Evolutionary conservation across 2,113 vertebrate genomes (phyloP).

Genomic region (Ciconia maguari): DNA sequence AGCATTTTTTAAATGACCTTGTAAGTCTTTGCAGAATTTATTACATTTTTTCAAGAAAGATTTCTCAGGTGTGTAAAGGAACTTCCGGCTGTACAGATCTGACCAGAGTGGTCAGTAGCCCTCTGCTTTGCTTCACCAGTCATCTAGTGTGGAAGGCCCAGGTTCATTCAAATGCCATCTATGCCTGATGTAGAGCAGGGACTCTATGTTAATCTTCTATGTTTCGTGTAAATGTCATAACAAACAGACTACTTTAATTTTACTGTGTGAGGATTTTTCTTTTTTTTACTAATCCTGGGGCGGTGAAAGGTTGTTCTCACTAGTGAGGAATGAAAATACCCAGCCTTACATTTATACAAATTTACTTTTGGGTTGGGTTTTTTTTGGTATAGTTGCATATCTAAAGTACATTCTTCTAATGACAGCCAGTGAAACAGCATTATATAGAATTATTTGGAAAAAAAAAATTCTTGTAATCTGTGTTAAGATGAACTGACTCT

Average conservation of each 20-base stretch:
- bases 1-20: background rate
- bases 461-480: background rate
- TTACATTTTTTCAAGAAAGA: background rate
- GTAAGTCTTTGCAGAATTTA: background rate
- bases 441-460: background rate
- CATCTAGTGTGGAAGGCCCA: background rate
- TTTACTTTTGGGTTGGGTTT: background rate
- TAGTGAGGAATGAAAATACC: background rate
- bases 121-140: background rate
- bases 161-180: background rate
- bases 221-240: background rate
- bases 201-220: background rate
- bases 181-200: background rate
- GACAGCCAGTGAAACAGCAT: background rate
- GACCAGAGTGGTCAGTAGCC: background rate
- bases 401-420: background rate
- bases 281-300: background rate
- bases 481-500: background rate
- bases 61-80: background rate
- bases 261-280: background rate
- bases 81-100: background rate
- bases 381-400: background rate
- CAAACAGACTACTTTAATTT: background rate
- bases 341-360: background rate
- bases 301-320: background rate